These are phyloP conservation scores for Staurois parvus DNA, from an alignment of 2,797 vertebrate species.

Conservation along the genomic window DNA sequence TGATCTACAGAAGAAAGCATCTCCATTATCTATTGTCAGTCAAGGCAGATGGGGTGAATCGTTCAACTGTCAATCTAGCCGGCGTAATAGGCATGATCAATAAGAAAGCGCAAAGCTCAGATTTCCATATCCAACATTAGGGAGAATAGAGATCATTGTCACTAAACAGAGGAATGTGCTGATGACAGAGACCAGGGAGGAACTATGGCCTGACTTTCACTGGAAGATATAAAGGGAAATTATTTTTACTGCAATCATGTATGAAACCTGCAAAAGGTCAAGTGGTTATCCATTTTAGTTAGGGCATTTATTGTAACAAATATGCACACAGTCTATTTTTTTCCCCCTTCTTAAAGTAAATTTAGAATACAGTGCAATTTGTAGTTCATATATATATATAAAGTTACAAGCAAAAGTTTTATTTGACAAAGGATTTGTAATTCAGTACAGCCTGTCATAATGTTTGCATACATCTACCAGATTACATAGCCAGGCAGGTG, in stretches of 20 bases:
- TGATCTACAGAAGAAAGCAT: slow-evolving; percentile 85
- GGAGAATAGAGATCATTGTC: slow-evolving; percentile 23
- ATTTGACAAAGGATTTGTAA: too few relatives aligned
- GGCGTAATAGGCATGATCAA: slow-evolving; percentile 84
- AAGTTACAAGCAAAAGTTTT: too few relatives aligned
- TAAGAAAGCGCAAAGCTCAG: slow-evolving; percentile 67
- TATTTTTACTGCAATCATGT: background rate
- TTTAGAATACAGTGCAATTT: too few relatives aligned
- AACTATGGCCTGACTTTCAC: background rate
- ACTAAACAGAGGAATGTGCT: slow-evolving; percentile 16
- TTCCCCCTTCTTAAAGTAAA: too few relatives aligned
- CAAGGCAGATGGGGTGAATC: slow-evolving; percentile 85
- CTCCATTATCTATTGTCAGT: slow-evolving; percentile 88
- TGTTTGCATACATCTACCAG: too few relatives aligned
- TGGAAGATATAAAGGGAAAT: too few relatives aligned
- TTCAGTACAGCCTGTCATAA: too few relatives aligned
- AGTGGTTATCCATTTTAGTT: background rate
- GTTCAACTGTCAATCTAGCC: slow-evolving; percentile 87
- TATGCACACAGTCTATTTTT: too few relatives aligned
- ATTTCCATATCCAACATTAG: slow-evolving; percentile 42
- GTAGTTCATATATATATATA: too few relatives aligned
- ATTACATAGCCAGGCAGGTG: too few relatives aligned
- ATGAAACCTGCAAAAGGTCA: background rate
- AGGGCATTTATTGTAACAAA: background rate
- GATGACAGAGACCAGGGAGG: slow-evolving; percentile 13